Percentiles rank a stretch among this genome's conserved stretches.
Evolutionary conservation across 2,888 invertebrate species (phyloP).

Genomic region (Dendrolimus houi): DNA sequence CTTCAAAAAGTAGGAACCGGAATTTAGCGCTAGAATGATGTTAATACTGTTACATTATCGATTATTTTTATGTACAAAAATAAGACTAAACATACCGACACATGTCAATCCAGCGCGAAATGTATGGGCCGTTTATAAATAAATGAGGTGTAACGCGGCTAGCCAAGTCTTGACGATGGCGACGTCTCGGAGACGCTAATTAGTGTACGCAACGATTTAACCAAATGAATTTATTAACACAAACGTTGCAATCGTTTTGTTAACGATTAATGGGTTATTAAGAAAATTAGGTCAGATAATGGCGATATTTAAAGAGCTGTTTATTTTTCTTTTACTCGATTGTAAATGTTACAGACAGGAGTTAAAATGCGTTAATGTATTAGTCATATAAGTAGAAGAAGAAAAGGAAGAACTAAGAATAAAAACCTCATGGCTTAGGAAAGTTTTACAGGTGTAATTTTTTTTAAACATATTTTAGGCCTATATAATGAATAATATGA

Average conservation of each 20-base stretch:
- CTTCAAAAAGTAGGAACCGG: too few species aligned
- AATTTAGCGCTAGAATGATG: too few species aligned
- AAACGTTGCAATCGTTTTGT: neutral
- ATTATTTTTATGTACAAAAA: neutral
- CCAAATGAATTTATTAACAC: neutral
- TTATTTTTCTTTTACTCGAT: too few species aligned
- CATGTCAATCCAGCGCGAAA: constrained; percentile 3
- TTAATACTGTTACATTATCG: neutral
- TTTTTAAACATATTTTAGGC: too few species aligned
- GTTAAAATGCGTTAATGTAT: too few species aligned
- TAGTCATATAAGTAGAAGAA: too few species aligned
- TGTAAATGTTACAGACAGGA: too few species aligned
- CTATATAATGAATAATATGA: too few species aligned
- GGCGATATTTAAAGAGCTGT: too few species aligned
- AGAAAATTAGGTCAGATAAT: neutral
- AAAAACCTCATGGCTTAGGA: too few species aligned
- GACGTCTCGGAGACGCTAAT: neutral
- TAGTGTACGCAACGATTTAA: neutral
- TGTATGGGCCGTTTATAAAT: constrained; percentile 53
- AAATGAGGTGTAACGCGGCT: constrained; percentile 47
- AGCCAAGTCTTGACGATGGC: constrained; percentile 22
- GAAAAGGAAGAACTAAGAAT: too few species aligned
- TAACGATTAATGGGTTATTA: neutral
- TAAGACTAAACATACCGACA: neutral
- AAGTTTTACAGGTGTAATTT: too few species aligned